Percentiles rank a stretch among this genome's conserved stretches.
Evolutionary conservation across 2,888 invertebrate species (phyloP).

Genomic region (Caradrina kadenii): DNA sequence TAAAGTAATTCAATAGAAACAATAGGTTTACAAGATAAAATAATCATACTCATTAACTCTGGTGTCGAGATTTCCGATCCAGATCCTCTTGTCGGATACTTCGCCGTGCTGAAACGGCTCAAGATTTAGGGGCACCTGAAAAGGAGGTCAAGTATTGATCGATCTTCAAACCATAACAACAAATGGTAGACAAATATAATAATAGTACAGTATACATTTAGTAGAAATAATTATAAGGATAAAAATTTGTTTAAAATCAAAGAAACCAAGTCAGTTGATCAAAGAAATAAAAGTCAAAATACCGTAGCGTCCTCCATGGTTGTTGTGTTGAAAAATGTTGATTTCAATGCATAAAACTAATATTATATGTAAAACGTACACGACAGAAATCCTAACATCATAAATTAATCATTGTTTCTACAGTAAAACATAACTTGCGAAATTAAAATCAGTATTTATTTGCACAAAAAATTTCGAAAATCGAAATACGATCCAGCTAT

Average conservation of each 20-base stretch:
- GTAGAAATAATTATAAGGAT: not conserved
- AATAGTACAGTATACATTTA: not conserved
- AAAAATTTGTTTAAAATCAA: not conserved
- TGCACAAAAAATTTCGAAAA: not conserved
- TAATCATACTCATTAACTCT: constrained; percentile 97
- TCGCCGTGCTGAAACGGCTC: constrained; percentile 90
- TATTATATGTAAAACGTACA: not conserved
- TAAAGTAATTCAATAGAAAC: not conserved
- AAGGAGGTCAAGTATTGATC: constrained; percentile 46
- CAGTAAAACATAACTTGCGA: not conserved
- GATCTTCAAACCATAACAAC: not conserved
- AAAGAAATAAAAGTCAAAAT: constrained; percentile 43
- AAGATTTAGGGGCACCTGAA: constrained; percentile 88
- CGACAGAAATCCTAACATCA: constrained; percentile 26
- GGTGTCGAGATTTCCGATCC: constrained; percentile 98
- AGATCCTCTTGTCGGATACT: constrained; percentile 93
- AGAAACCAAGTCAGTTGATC: not conserved
- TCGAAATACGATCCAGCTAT: not conserved
- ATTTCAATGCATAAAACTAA: constrained; percentile 25
- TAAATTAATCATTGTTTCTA: constrained; percentile 43
- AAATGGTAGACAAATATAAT: not conserved
- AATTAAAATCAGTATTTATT: not conserved
- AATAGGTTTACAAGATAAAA: constrained; percentile 65
- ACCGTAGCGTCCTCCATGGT: constrained; percentile 80
- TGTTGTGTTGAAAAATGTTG: not conserved